phyloP scores from a whole-genome alignment of 92 coral and sea anemone species.

The Parazoanthus swiftii region DNA sequence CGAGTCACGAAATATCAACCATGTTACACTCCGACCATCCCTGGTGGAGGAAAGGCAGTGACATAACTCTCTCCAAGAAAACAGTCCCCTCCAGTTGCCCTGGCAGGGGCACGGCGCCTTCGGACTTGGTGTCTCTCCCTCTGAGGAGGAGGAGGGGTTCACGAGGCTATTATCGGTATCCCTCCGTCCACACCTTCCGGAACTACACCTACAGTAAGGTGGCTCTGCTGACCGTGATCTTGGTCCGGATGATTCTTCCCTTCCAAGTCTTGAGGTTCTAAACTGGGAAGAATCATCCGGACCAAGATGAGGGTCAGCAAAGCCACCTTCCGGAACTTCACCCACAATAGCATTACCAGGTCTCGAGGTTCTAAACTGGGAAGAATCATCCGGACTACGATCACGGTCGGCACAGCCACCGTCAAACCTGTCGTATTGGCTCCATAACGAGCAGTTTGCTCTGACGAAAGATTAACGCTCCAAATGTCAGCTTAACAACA shows the following conservation, averaged over 20 bases:
- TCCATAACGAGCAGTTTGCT: too few relatives aligned
- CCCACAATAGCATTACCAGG: neutral
- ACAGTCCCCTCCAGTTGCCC: constrained; percentile 21
- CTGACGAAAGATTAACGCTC: too few relatives aligned
- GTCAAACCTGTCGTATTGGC: too few relatives aligned
- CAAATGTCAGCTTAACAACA: too few relatives aligned
- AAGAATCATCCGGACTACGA: neutral
- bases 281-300: neutral
- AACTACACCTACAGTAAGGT: too few relatives aligned
- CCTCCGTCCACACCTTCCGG: neutral
- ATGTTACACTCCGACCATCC: constrained; percentile 31
- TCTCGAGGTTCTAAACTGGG: neutral
- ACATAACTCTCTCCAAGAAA: constrained; percentile 17
- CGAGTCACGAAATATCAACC: neutral
- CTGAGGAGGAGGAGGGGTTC: too few relatives aligned
- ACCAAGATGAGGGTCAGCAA: neutral
- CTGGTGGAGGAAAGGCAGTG: constrained; percentile 31
- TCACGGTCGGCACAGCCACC: neutral
- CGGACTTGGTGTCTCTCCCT: constrained; percentile 5
- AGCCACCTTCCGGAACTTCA: neutral
- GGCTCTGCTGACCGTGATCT: too few relatives aligned
- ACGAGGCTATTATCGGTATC: neutral
- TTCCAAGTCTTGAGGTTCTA: neutral
- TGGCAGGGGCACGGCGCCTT: constrained; percentile 26
- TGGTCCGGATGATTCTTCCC: too few relatives aligned